Evolutionary conservation across 2,888 invertebrate species (phyloP).

Genomic region (Caenorhabditis becei): DNA sequence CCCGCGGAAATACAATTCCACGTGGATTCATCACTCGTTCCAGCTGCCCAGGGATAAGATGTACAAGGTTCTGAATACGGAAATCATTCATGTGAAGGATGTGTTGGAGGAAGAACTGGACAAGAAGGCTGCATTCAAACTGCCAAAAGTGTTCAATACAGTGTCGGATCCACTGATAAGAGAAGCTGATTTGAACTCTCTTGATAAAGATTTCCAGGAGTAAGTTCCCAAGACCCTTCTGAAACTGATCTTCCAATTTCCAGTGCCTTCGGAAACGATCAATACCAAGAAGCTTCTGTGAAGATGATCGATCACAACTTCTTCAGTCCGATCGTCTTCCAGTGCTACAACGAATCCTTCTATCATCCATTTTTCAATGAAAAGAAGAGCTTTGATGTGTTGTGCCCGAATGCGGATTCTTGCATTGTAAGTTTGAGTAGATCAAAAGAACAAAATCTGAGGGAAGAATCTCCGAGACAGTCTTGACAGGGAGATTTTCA

Average conservation of each 20-base stretch:
- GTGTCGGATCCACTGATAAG: constrained; percentile 25
- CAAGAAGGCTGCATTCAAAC: not conserved
- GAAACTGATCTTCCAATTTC: constrained; percentile 2
- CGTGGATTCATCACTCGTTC: constrained; percentile 57
- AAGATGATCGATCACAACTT: constrained; percentile 40
- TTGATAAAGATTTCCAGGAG: constrained; percentile 41
- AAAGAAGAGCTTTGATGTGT: constrained; percentile 21
- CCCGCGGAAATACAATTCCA: constrained; percentile 54
- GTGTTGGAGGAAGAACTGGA: constrained; percentile 22
- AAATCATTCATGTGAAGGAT: constrained; percentile 50
- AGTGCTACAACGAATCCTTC: constrained; percentile 55
- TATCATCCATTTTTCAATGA: constrained; percentile 49
- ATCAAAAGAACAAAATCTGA: not conserved
- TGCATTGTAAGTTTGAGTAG: constrained; percentile 28
- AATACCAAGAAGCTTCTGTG: constrained; percentile 8
- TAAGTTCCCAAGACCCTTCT: not conserved
- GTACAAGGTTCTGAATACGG: constrained; percentile 41
- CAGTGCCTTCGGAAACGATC: constrained; percentile 10
- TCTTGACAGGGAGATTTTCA: no score
- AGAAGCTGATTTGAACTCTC: constrained; percentile 27
- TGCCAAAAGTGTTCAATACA: constrained; percentile 34
- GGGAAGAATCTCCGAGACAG: no score
- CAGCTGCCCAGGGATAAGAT: constrained; percentile 37
- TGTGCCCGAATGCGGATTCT: constrained; percentile 54
- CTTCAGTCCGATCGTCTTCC: constrained; percentile 38